Conservation (phyloP, 2,888 invertebrate species). For the Calliphora vomitoria region DNA sequence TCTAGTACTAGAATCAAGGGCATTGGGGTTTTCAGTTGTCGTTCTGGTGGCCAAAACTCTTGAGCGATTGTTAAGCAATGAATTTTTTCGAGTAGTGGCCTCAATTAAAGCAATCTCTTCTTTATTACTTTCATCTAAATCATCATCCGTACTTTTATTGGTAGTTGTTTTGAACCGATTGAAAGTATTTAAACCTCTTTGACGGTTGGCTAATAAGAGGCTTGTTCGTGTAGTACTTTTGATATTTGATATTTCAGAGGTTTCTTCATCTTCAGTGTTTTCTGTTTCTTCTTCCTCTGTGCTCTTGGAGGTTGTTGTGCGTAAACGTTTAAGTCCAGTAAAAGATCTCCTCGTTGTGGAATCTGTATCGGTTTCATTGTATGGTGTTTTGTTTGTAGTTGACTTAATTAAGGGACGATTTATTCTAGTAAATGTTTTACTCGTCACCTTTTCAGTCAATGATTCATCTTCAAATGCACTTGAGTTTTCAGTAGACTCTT, state of each 20-base stretch:
- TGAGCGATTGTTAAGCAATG: neutral
- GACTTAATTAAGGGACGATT: slow-evolving; percentile 38
- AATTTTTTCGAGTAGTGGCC: neutral
- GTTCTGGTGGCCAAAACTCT: neutral
- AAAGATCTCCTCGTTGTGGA: neutral
- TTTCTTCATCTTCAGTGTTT: neutral
- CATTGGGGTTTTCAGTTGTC: neutral
- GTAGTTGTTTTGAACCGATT: slow-evolving; percentile 55
- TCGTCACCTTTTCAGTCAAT: neutral
- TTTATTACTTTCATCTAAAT: neutral
- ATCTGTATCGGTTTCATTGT: neutral
- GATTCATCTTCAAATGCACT: neutral
- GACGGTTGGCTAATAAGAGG: neutral
- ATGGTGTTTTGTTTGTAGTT: neutral
- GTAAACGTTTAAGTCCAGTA: slow-evolving; percentile 7
- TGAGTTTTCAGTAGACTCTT: neutral
- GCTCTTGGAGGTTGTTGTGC: neutral
- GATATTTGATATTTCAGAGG: neutral
- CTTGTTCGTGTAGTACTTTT: slow-evolving; percentile 19
- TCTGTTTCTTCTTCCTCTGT: neutral
- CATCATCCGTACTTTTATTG: neutral
- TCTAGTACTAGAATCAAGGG: neutral
- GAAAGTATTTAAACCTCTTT: neutral
- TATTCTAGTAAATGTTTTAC: neutral
- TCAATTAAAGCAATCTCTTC: neutral